Base-by-base conservation (phyloP, 2,888 invertebrate genomes). In the Macrosoma leucophasiata region DNA sequence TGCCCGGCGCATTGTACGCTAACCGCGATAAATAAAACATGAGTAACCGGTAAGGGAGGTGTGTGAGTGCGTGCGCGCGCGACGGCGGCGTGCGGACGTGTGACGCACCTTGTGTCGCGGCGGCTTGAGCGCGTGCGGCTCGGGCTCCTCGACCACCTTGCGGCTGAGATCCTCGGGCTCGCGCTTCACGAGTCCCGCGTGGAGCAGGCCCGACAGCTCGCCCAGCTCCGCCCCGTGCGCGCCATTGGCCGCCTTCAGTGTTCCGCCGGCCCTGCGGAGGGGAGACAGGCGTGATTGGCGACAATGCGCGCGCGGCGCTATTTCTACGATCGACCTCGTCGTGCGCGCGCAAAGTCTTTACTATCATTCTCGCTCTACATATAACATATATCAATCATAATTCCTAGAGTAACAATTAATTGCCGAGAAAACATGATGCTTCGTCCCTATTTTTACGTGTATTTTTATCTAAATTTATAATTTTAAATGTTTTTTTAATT, bases 141-240 rank as follows among this genome's bases (percentile, higher is more conserved):
- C 73, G 61, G 88, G 87, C 73, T 85, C 85, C 70, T 86, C 87
- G 71, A 86, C 85, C 74, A 87, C 79, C 84, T 89, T 89, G 72
- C 89, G 87, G 85, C 91, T 92, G 54, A 92, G 86, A 74, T 93
- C 93, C 84, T 92, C 92, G 60, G 92, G 92, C 78, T 92, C 93
- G 70, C 92, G 88, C 84, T 92, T 92, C 72, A 92, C 90, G 68
- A 88, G 87, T 65, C 88, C 88, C 69, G 88, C 86, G 76, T 87
- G 87, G 51, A 88, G 86, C 76, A 88, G 86, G 53, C 84, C 84
- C 69, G 82, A 84, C 67, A 82, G 85, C 65, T 85, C 86, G 74
- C 72, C 88, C 86, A 87, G 88, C 87, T 88, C 89, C 88, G 84
- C 88, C 87, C 73, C 88, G 87, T 79, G 82, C 75, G 88, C 86